These are phyloP conservation scores for Caenorhabditis sulstoni DNA, from an alignment of 2,888 invertebrate species.

Conservation along the genomic window DNA sequence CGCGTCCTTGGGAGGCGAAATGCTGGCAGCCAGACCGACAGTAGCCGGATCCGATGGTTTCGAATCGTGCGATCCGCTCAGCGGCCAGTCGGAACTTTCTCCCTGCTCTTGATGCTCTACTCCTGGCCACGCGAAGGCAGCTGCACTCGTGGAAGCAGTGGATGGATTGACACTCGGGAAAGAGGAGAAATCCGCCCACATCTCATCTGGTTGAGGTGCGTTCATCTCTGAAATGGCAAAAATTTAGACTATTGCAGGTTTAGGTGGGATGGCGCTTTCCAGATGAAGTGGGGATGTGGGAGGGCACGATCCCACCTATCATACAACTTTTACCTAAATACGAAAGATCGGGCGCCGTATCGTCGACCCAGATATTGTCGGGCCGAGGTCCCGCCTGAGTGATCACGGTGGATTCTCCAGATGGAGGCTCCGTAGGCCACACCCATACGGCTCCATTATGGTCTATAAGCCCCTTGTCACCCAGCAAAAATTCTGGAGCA, in stretches of 20 bases:
- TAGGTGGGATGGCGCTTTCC: slow-evolving; percentile 30
- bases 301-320: slow-evolving; percentile 29
- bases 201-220: slow-evolving; percentile 27
- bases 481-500: slow-evolving; percentile 1
- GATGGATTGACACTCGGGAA: slow-evolving; percentile 25
- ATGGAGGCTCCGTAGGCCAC: slow-evolving; percentile 50
- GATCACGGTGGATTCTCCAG: slow-evolving; percentile 43
- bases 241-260: no score
- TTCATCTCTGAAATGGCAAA: slow-evolving; percentile 29
- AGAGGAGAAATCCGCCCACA: slow-evolving; percentile 57
- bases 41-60: slow-evolving; percentile 40
- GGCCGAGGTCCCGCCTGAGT: slow-evolving; percentile 40
- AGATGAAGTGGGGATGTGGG: slow-evolving; percentile 11
- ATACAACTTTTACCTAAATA: slow-evolving; percentile 31
- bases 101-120: slow-evolving; percentile 26
- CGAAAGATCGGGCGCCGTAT: slow-evolving; percentile 29
- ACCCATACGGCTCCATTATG: slow-evolving; percentile 41
- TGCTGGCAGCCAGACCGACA: slow-evolving; percentile 50
- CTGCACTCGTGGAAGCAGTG: background rate
- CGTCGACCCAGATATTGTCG: slow-evolving; percentile 32
- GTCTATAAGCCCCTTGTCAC: slow-evolving; percentile 11
- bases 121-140: slow-evolving; percentile 43
- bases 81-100: slow-evolving; percentile 50
- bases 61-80: slow-evolving; percentile 31
- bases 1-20: slow-evolving; percentile 28